Conservation (phyloP, 2,888 invertebrate species). For the Adela reaumurella region DNA sequence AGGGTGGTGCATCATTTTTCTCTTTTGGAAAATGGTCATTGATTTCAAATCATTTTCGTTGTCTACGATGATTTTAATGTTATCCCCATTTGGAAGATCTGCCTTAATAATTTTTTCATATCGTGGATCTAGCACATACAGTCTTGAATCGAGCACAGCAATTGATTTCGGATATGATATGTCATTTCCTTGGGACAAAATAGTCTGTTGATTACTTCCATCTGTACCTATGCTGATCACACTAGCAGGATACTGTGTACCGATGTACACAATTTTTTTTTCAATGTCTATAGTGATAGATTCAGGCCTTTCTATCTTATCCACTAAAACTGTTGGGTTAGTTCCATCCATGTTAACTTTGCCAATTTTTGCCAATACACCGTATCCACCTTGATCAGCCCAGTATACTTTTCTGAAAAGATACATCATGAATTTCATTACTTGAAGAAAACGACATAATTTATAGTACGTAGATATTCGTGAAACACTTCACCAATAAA, state of each 20-base stretch:
- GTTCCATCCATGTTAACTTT: slow-evolving; percentile 93
- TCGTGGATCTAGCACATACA: slow-evolving; percentile 84
- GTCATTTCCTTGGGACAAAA: slow-evolving; percentile 66
- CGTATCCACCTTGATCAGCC: slow-evolving; percentile 92
- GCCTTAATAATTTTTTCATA: slow-evolving; percentile 88
- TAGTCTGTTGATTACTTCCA: slow-evolving; percentile 64
- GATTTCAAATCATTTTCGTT: slow-evolving; percentile 87
- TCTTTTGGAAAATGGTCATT: slow-evolving; percentile 83
- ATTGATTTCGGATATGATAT: slow-evolving; percentile 78
- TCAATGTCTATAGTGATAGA: slow-evolving; percentile 83
- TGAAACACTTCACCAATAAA: no score
- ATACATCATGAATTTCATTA: slow-evolving; percentile 8
- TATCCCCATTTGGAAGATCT: slow-evolving; percentile 75
- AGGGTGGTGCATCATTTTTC: slow-evolving; percentile 77
- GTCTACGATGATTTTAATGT: slow-evolving; percentile 70
- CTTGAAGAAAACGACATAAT: not conserved
- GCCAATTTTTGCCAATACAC: slow-evolving; percentile 84
- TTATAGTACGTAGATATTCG: not conserved
- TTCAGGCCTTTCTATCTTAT: slow-evolving; percentile 70
- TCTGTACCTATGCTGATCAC: slow-evolving; percentile 70
- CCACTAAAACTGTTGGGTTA: slow-evolving; percentile 68
- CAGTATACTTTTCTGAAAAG: slow-evolving; percentile 78
- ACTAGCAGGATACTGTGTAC: slow-evolving; percentile 70
- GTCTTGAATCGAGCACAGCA: slow-evolving; percentile 73
- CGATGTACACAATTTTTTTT: slow-evolving; percentile 83